Percentiles rank a stretch among this genome's conserved stretches.
These are phyloP conservation scores for Brachionus paranguensis DNA, from an alignment of 1,140 invertebrate species.

Conservation along the genomic window DNA sequence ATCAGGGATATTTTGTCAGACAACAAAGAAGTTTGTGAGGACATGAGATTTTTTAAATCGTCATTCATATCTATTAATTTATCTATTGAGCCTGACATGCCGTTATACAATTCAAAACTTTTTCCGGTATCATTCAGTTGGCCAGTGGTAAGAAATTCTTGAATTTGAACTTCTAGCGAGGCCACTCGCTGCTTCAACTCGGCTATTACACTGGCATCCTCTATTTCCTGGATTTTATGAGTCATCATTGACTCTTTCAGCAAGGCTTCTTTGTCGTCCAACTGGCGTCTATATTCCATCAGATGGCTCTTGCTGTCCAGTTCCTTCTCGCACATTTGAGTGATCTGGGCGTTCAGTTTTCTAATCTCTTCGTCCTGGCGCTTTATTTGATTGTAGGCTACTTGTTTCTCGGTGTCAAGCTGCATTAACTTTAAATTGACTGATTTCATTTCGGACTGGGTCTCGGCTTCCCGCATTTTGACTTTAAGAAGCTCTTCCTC, in stretches of 20 bases:
- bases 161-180: slow-evolving; percentile 64
- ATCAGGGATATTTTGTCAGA: neutral
- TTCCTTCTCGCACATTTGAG: neutral
- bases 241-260: slow-evolving; percentile 91
- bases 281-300: neutral
- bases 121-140: slow-evolving; percentile 31
- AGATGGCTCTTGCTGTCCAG: neutral
- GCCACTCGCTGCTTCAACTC: slow-evolving; percentile 90
- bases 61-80: slow-evolving; percentile 20
- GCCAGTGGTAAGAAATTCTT: slow-evolving; percentile 33
- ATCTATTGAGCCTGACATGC: slow-evolving; percentile 9
- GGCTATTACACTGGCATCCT: slow-evolving; percentile 84
- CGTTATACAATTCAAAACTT: slow-evolving; percentile 26
- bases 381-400: slow-evolving; percentile 36
- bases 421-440: slow-evolving; percentile 72
- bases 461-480: slow-evolving; percentile 80
- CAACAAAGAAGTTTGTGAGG: neutral
- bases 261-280: slow-evolving; percentile 11
- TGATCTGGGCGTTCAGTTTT: neutral
- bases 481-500: slow-evolving; percentile 88
- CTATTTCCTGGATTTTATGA: slow-evolving; percentile 83
- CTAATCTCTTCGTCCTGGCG: slow-evolving; percentile 29
- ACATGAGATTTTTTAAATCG: slow-evolving; percentile 18
- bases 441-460: slow-evolving; percentile 84
- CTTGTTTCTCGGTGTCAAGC: slow-evolving; percentile 72